Evolutionary conservation across 2,113 vertebrate species (phyloP).

Genomic region (Parotia lawesii): DNA sequence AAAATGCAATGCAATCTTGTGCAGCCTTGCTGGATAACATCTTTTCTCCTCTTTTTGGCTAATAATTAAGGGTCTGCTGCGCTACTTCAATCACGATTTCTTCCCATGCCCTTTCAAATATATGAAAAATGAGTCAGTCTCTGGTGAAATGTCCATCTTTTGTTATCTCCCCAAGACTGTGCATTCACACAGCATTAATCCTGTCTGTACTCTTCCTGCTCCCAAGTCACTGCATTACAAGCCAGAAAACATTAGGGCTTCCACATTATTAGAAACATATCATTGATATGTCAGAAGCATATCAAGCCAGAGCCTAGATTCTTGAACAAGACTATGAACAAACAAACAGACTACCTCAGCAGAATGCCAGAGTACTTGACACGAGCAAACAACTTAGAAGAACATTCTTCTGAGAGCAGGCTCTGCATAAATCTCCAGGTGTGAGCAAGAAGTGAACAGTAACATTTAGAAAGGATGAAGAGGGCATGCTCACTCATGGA

Average conservation of each 20-base stretch:
- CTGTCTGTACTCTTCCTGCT: not conserved
- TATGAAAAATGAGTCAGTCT: not conserved
- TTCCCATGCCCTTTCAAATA: slow-evolving; percentile 14
- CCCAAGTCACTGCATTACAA: not conserved
- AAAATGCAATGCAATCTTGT: not conserved
- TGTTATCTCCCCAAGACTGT: not conserved
- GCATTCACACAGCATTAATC: not conserved
- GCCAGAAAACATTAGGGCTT: not conserved
- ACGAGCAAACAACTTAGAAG: not conserved
- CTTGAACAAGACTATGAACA: not conserved
- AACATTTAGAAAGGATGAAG: not conserved
- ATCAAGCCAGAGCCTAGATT: not conserved
- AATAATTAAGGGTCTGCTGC: not conserved
- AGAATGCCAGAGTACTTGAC: not conserved
- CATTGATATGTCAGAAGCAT: not conserved
- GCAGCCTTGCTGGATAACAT: not conserved
- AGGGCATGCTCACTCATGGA: not conserved
- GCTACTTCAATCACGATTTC: not conserved
- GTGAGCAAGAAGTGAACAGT: not conserved
- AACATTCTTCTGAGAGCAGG: not conserved
- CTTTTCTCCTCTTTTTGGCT: not conserved
- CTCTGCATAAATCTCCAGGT: not conserved
- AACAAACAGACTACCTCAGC: not conserved
- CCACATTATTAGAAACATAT: not conserved
- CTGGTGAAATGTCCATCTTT: not conserved